Percentiles rank a stretch among this genome's conserved stretches.
phyloP scores from a whole-genome alignment of 2,888 invertebrate genomes.

The Melinaea marsaeus region DNA sequence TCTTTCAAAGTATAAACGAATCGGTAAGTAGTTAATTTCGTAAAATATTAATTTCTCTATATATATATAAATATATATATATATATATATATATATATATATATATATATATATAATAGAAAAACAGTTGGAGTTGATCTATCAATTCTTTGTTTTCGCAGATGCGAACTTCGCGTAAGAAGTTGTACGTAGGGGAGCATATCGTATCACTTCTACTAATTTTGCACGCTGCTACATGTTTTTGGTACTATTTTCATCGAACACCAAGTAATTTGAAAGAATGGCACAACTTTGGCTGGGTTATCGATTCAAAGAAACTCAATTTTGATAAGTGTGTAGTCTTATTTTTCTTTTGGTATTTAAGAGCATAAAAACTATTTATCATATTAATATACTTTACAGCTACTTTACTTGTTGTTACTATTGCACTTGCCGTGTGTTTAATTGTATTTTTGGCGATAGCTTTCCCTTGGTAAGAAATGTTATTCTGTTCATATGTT shows the following conservation, averaged over 20 bases:
- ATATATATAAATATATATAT: too few relatives aligned
- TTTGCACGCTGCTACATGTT: conserved; percentile 53
- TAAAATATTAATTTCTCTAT: not conserved
- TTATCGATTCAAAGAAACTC: conserved; percentile 46
- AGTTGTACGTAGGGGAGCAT: conserved; percentile 54
- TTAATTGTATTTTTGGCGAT: conserved; percentile 66
- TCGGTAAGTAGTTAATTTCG: conserved; percentile 43
- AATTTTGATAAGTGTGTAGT: conserved; percentile 48
- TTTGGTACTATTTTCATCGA: conserved; percentile 51
- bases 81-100: too few relatives aligned
- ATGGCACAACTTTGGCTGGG: conserved; percentile 47
- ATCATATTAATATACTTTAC: conserved; percentile 28
- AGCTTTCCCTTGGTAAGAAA: conserved; percentile 59
- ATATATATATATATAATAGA: not conserved
- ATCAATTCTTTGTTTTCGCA: conserved; percentile 30
- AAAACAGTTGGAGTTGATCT: not conserved
- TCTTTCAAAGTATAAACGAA: conserved; percentile 50
- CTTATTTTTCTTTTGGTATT: not conserved
- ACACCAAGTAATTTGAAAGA: conserved; percentile 18
- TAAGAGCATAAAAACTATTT: not conserved
- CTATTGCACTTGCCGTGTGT: conserved; percentile 59
- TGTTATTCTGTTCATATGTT: not conserved
- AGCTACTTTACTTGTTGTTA: conserved; percentile 64
- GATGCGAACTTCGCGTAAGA: conserved; percentile 55
- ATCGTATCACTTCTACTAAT: conserved; percentile 40